phyloP scores from a whole-genome alignment of 1,140 invertebrate species.

The Maconellicoccus hirsutus region DNA sequence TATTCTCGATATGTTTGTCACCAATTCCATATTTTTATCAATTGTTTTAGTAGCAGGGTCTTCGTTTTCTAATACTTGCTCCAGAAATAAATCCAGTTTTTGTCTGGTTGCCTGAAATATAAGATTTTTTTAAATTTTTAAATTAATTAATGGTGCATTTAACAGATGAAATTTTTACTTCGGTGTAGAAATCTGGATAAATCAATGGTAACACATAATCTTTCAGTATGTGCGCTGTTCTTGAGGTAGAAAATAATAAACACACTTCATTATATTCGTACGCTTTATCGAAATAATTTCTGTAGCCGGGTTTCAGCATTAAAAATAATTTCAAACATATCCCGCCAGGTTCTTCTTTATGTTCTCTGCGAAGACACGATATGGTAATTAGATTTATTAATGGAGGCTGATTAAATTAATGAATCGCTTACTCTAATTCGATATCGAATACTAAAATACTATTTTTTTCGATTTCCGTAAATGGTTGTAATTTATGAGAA shows the following conservation, averaged over 20 bases:
- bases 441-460: not conserved
- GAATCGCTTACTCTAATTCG: not conserved
- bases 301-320: not conserved
- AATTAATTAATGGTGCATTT: too few relatives aligned
- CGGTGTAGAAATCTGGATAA: not conserved
- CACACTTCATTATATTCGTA: not conserved
- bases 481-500: slow-evolving; percentile 1
- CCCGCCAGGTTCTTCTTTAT: not conserved
- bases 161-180: not conserved
- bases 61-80: not conserved
- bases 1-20: not conserved
- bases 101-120: not conserved
- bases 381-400: too few relatives aligned
- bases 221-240: not conserved
- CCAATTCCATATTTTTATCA: not conserved
- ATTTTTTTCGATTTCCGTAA: not conserved
- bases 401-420: too few relatives aligned
- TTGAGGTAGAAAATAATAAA: not conserved
- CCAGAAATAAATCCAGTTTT: not conserved
- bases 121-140: not conserved
- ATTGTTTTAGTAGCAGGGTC: not conserved
- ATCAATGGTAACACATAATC: not conserved
- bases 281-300: not conserved
- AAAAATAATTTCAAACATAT: not conserved
- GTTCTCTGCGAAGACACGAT: not conserved